Conservation (phyloP, 2,113 vertebrate species). For the Clarias gariepinus region DNA sequence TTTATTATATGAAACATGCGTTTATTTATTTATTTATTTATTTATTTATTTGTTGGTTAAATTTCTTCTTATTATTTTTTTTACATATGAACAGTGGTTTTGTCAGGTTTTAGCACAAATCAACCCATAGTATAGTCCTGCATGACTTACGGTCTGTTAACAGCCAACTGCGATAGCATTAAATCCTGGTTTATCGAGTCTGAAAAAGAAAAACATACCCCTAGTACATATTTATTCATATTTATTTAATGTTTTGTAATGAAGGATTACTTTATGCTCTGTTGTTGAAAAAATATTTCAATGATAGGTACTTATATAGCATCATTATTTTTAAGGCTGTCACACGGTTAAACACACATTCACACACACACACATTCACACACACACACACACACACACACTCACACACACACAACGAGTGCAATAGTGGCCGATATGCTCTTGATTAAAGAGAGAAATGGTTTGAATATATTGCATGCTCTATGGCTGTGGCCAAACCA, state of each 20-base stretch:
- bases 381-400: constrained; percentile 8
- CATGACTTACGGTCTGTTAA: constrained; percentile 1
- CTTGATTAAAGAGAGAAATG: neutral
- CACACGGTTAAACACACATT: neutral
- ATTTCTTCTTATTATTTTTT: neutral
- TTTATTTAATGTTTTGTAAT: constrained; percentile 5
- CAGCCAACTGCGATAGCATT: neutral
- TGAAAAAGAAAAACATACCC: neutral
- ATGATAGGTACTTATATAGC: constrained; percentile 1
- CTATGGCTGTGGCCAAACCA: neutral
- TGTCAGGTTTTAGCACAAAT: neutral
- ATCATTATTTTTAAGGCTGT: constrained; percentile 24
- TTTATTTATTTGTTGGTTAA: neutral
- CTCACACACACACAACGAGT: neutral
- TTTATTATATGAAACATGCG: neutral
- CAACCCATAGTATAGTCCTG: neutral
- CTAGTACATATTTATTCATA: neutral
- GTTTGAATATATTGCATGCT: neutral
- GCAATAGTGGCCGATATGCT: neutral
- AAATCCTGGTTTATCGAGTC: neutral
- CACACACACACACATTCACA: constrained; percentile 3
- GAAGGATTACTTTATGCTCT: constrained; percentile 21
- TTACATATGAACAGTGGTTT: neutral
- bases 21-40: neutral
- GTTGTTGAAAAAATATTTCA: constrained; percentile 8